Percentiles rank a stretch among this genome's conserved stretches.
Evolutionary conservation across 2,888 invertebrate species (phyloP).

Genomic region (Cosmorhoe ocellata): DNA sequence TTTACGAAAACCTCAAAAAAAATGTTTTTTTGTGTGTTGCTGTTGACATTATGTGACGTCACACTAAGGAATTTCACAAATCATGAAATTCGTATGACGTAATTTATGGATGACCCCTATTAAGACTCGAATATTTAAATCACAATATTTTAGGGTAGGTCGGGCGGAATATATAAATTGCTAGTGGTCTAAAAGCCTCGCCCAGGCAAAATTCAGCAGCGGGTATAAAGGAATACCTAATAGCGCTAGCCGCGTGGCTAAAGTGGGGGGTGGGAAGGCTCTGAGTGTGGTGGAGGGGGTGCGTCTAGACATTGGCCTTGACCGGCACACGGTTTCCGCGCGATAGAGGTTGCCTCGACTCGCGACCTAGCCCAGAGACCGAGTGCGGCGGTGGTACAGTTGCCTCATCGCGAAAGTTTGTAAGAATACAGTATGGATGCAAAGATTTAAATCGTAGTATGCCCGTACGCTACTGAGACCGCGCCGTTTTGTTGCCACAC

Average conservation of each 20-base stretch:
- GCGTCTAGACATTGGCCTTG: slow-evolving; percentile 79
- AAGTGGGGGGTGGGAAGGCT: slow-evolving; percentile 38
- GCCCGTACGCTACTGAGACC: too few relatives aligned
- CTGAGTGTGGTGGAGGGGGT: slow-evolving; percentile 48
- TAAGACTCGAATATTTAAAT: too few relatives aligned
- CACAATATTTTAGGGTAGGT: too few relatives aligned
- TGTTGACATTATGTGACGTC: too few relatives aligned
- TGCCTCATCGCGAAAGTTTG: slow-evolving; percentile 2
- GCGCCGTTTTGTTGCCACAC: too few relatives aligned
- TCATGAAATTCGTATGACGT: too few relatives aligned
- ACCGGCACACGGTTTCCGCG: slow-evolving; percentile 77
- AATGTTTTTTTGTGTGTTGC: too few relatives aligned
- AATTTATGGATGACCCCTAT: too few relatives aligned
- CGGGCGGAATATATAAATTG: slow-evolving; percentile 28
- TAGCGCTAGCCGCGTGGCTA: slow-evolving; percentile 44
- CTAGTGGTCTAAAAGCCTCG: slow-evolving; percentile 41
- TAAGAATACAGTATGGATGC: too few relatives aligned
- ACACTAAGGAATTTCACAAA: too few relatives aligned
- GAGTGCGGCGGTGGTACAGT: slow-evolving; percentile 47
- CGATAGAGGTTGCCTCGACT: slow-evolving; percentile 68
- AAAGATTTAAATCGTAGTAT: too few relatives aligned
- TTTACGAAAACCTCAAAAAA: too few relatives aligned
- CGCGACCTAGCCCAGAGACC: slow-evolving; percentile 73
- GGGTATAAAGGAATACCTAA: slow-evolving; percentile 62
- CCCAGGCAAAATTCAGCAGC: slow-evolving; percentile 60